Percentiles rank a stretch among this genome's conserved stretches.
phyloP scores from a whole-genome alignment of 2,797 vertebrate species.

The Salarias fasciatus region DNA sequence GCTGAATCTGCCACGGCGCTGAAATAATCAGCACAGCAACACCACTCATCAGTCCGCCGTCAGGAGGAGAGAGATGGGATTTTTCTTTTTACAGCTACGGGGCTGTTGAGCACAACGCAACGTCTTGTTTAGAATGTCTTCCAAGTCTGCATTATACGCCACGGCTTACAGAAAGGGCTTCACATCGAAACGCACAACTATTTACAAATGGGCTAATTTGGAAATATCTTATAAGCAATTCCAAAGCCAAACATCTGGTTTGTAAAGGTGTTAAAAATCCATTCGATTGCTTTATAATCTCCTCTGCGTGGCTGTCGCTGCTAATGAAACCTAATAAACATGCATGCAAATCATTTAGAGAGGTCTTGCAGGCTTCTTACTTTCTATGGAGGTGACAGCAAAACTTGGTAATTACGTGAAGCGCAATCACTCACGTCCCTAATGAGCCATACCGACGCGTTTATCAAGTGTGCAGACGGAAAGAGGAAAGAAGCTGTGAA shows the following conservation, averaged over 20 bases:
- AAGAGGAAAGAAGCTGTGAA: not conserved
- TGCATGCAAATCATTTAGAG: not conserved
- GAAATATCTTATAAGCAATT: too few relatives aligned
- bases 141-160: not conserved
- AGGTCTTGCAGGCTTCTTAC: not conserved
- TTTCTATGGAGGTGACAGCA: not conserved
- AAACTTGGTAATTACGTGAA: not conserved
- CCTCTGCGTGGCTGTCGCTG: not conserved
- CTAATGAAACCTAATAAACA: too few relatives aligned
- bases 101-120: not conserved
- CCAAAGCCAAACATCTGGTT: not conserved
- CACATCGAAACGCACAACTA: not conserved
- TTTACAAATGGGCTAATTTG: too few relatives aligned
- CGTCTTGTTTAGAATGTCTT: not conserved
- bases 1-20: not conserved
- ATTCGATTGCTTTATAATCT: not conserved
- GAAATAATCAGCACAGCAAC: constrained; percentile 3
- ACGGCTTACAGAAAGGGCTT: not conserved
- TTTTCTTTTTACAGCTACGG: not conserved
- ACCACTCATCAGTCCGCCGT: constrained; percentile 3
- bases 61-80: not conserved
- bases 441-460: not conserved
- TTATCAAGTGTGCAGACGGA: not conserved
- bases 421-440: not conserved
- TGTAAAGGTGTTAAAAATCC: not conserved